Conservation (phyloP, 2,113 vertebrate genomes). For the Gobio gobio region DNA sequence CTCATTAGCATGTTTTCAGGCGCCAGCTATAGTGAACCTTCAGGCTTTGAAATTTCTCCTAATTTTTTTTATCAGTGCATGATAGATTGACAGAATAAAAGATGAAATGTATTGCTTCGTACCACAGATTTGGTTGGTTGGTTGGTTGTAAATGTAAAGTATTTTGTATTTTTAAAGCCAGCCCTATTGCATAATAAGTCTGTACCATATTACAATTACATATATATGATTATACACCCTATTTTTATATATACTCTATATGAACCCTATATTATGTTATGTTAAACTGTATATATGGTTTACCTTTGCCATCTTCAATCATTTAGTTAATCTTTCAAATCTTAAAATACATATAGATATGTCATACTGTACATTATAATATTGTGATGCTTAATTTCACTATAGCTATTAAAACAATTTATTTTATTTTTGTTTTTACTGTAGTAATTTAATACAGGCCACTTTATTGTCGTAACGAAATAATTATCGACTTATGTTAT, state of each 20-base stretch:
- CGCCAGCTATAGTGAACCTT: constrained; percentile 59
- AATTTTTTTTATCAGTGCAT: constrained; percentile 51
- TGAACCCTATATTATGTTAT: no score
- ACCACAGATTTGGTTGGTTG: no score
- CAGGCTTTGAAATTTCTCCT: constrained; percentile 68
- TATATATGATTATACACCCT: no score
- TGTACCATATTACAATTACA: no score
- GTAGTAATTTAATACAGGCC: background rate
- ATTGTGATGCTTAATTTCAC: background rate
- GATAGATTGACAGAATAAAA: constrained; percentile 57
- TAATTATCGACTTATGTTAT: background rate
- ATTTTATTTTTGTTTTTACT: background rate
- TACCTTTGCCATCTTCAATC: no score
- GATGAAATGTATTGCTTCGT: background rate
- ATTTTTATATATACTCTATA: no score
- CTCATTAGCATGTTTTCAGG: constrained; percentile 66
- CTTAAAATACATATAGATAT: background rate
- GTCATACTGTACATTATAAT: background rate
- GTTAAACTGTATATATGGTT: no score
- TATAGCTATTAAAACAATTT: background rate
- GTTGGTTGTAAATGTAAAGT: no score
- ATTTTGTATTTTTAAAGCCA: no score
- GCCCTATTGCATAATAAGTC: no score
- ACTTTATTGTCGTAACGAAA: background rate
- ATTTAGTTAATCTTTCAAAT: no score